phyloP scores from a whole-genome alignment of 2,113 vertebrate species.

The Lepus timidus region DNA sequence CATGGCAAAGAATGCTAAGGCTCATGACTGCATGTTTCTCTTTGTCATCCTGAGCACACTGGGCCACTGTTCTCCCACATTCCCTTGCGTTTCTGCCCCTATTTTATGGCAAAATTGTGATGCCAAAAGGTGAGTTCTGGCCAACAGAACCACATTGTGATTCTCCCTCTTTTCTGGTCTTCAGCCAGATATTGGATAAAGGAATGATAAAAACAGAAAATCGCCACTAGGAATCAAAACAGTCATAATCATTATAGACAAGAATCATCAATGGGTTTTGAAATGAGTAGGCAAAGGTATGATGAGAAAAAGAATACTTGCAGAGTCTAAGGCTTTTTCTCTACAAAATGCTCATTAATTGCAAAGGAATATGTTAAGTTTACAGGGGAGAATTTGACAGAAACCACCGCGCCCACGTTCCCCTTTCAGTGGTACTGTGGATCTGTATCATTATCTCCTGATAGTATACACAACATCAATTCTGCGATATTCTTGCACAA shows the following conservation, averaged over 20 bases:
- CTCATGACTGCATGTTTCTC: background rate
- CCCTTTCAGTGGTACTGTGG: background rate
- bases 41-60: background rate
- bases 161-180: background rate
- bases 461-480: background rate
- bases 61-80: background rate
- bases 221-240: background rate
- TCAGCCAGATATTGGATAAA: background rate
- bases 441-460: background rate
- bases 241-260: background rate
- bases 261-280: background rate
- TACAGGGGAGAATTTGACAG: background rate
- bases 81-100: background rate
- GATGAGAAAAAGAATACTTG: background rate
- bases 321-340: background rate
- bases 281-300: background rate
- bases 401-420: too few relatives aligned
- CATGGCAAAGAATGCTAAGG: background rate
- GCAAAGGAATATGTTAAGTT: background rate
- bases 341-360: background rate
- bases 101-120: background rate
- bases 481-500: background rate
- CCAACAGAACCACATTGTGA: background rate
- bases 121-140: too few relatives aligned
- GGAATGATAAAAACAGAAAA: background rate